Evolutionary conservation across 2,888 invertebrate genomes (phyloP), one percentile per base, ranked within the genome.

Genomic region (Drosophila falleni): DNA sequence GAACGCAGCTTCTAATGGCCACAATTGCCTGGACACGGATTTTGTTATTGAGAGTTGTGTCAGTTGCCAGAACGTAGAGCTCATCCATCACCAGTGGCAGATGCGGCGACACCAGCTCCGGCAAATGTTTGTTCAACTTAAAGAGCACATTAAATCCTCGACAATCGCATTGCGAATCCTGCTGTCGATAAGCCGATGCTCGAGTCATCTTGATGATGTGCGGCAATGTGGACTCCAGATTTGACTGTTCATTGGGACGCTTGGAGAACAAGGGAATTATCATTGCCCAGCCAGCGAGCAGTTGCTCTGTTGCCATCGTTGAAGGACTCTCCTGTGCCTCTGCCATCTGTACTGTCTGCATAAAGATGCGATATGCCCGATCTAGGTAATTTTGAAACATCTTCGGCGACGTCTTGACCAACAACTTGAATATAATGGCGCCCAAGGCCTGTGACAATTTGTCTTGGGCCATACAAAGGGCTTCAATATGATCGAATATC

Each of bases 401-500:
- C 5, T 37, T 26, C 5, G 51, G 42, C 0, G 58, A 41, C 2
- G 19, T 44, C 29, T 74, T 64, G 3, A 42, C 19, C 15, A 74
- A n/a, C 15, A 61, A n/a, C 10, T 5, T 31, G 13, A 46, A 62
- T 8, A 74, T n/a, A 1, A 33, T 13, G 19, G 61, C 13, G 3
- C 74, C 65, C 49, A 62, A 9, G 0, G 33, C 11, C 6, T 41
- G 74, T 0, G 8, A 16, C 10, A 13, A 2, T 0, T 15, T 13
- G 4, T 62, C 44, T 0, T 2, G n/a, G 0, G 60, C 44, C 6
- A 37, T 0, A 3, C 74, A 69, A 1, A 42, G n/a, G 0, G 39
- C 10, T 19, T 74, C 58, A 0, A 74, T 41, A n/a, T 58, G 59
- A 4, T 50, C 26, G 3, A 74, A 55, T 5, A 74, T 53, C 0